Evolutionary conservation across 2,113 vertebrate genomes (phyloP).

Genomic region (Ginglymostoma cirratum): DNA sequence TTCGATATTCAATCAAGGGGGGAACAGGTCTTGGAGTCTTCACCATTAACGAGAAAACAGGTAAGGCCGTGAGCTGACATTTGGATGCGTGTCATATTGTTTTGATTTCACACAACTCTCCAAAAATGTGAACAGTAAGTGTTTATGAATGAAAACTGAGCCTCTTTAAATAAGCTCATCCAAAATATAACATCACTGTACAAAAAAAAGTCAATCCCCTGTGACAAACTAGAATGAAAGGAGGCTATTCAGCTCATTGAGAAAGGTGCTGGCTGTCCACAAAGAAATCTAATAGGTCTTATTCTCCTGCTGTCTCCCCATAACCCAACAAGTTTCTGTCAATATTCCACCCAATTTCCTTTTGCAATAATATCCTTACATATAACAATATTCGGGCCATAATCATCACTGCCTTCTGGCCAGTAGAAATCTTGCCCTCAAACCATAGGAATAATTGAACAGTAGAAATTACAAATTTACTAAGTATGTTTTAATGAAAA

Average conservation of each 20-base stretch:
- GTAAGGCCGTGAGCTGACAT: constrained; percentile 52
- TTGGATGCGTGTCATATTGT: neutral
- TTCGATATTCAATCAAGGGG: constrained; percentile 77
- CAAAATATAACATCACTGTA: neutral
- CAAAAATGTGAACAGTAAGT: neutral
- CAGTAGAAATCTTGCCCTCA: neutral
- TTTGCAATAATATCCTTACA: neutral
- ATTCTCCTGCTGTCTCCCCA: neutral
- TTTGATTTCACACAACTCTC: neutral
- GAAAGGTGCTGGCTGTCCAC: neutral
- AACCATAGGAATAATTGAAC: neutral
- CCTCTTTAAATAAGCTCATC: neutral
- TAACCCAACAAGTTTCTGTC: no score
- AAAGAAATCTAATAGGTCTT: neutral
- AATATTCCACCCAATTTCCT: neutral
- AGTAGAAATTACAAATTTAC: neutral
- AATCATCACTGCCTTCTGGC: neutral
- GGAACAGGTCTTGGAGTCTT: constrained; percentile 80
- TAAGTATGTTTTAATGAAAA: neutral
- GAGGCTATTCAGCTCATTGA: neutral
- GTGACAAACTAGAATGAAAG: neutral
- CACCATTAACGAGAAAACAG: constrained; percentile 78
- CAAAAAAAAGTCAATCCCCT: neutral
- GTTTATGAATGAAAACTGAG: neutral
- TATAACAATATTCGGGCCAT: neutral